phyloP scores from a whole-genome alignment of 2,797 vertebrate genomes.

The Choloepus didactylus region DNA sequence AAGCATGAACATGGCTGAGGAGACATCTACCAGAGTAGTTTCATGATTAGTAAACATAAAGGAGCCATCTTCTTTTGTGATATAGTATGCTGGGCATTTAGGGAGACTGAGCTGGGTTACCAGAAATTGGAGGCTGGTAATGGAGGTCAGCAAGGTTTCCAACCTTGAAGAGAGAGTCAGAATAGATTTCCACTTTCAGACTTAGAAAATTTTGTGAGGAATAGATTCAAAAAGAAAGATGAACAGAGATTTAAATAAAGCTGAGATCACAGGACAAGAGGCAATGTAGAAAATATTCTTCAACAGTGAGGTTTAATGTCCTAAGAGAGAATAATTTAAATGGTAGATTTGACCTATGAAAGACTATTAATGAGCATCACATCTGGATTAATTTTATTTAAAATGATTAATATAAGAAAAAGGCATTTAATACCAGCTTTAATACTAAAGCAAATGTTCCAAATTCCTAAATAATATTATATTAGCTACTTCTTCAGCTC shows the following conservation, averaged over 20 bases:
- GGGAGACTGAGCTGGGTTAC: not conserved
- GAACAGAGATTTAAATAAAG: conserved; percentile 45
- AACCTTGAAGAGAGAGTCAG: not conserved
- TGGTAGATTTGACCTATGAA: conserved; percentile 38
- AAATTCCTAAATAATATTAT: conserved; percentile 61
- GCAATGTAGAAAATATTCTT: not conserved
- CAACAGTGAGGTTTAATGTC: not conserved
- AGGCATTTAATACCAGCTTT: conserved; percentile 66
- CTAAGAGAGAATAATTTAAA: conserved; percentile 16
- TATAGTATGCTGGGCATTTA: not conserved
- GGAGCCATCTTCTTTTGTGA: not conserved
- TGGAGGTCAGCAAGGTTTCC: conserved; percentile 30
- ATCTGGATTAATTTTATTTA: conserved; percentile 74
- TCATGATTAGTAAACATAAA: not conserved
- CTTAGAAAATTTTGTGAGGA: conserved; percentile 14
- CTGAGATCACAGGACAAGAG: not conserved
- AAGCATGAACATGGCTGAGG: not conserved
- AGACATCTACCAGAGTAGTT: not conserved
- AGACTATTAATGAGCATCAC: conserved; percentile 54
- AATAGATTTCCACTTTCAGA: not conserved
- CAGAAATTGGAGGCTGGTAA: not conserved
- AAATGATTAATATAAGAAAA: conserved; percentile 69
- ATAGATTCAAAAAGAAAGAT: not conserved
- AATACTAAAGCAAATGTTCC: conserved; percentile 71
- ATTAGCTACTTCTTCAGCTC: conserved; percentile 63